A percentile compares a stretch with the other conserved stretches of the same genome.
Conservation (phyloP, 1,140 invertebrate genomes). For the Ooceraea biroi region DNA sequence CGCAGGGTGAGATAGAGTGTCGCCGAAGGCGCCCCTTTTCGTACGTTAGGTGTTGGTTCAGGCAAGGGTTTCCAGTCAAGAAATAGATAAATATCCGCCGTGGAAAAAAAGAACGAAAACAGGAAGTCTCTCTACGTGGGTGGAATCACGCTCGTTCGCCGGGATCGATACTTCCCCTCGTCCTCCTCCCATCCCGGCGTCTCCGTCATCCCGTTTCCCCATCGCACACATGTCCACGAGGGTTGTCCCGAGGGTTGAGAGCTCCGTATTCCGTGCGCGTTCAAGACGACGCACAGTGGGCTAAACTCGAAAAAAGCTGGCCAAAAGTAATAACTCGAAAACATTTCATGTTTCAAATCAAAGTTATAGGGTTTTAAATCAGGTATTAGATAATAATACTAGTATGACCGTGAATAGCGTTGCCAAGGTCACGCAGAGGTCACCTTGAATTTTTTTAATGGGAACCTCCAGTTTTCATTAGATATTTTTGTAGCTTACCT, state of each 20-base stretch:
- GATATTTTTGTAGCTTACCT: no score
- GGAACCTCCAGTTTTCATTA: no score
- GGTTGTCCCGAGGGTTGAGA: background rate
- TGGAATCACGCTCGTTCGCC: conserved; percentile 68
- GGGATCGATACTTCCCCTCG: conserved; percentile 54
- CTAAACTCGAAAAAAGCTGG: no score
- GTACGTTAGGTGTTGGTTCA: conserved; percentile 76
- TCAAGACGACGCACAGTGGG: no score
- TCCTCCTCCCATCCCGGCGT: background rate
- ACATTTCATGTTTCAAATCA: no score
- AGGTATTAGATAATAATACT: no score
- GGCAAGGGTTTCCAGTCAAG: conserved; percentile 75
- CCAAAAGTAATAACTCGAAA: no score
- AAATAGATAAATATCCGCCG: conserved; percentile 79
- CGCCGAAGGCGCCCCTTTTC: conserved; percentile 76
- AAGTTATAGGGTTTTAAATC: no score
- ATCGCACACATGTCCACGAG: conserved; percentile 13
- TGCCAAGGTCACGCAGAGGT: no score
- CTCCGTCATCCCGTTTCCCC: background rate
- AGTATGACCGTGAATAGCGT: no score
- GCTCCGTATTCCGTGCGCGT: conserved; percentile 45
- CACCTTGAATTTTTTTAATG: no score
- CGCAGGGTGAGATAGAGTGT: conserved; percentile 72
- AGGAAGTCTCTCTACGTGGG: conserved; percentile 79
- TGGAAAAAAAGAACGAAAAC: conserved; percentile 78